Evolutionary conservation across 2,888 invertebrate genomes (phyloP).

Genomic region (Chrysina gloriosa): DNA sequence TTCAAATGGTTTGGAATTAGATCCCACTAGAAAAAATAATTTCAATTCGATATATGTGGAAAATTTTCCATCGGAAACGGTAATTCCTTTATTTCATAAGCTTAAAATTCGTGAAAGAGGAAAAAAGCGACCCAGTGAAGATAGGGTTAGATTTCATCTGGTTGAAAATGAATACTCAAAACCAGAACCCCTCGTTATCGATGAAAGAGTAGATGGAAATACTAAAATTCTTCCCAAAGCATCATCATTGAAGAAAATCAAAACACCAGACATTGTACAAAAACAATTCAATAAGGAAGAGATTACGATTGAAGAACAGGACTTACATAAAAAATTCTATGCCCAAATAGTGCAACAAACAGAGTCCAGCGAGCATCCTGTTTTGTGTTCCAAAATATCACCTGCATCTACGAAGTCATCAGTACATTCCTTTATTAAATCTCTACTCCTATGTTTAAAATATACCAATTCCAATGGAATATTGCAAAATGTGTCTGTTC

Average conservation of each 20-base stretch:
- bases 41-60: not conserved
- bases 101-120: not conserved
- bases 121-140: not conserved
- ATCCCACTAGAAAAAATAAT: not conserved
- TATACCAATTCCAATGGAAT: slow-evolving; percentile 6
- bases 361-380: slow-evolving; percentile 6
- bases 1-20: not conserved
- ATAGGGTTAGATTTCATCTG: not conserved
- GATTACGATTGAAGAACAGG: not conserved
- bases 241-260: not conserved
- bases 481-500: not conserved
- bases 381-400: slow-evolving; percentile 14
- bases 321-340: not conserved
- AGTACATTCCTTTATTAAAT: slow-evolving; percentile 35
- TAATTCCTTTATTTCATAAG: slow-evolving; percentile 20
- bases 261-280: not conserved
- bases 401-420: slow-evolving; percentile 24
- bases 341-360: slow-evolving; percentile 23
- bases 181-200: too few species aligned
- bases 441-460: slow-evolving; percentile 26
- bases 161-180: not conserved
- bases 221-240: not conserved
- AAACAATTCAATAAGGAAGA: not conserved
- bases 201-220: not conserved
- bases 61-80: slow-evolving; percentile 1